Evolutionary conservation across 2,113 vertebrate species (phyloP), one percentile per base, ranked within the genome.

Genomic region (Peromyscus polionotus): DNA sequence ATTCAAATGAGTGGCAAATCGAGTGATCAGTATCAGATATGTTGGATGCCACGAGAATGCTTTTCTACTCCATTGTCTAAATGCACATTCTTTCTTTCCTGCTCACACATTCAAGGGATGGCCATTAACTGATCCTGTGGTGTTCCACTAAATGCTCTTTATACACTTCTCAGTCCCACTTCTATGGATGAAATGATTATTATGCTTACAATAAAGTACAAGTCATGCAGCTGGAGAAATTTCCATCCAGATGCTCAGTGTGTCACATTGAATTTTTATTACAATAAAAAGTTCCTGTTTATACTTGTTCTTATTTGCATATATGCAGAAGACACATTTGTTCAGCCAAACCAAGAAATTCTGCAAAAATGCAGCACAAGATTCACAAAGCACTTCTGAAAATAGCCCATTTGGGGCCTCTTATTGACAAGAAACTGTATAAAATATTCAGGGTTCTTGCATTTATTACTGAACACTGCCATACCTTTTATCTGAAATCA

Each of bases 251-350:
- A 97, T 92, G 75, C 73, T 96, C 28, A 51, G 5, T 57, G 48
- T 95, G 42, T 36, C 91, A 89, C 19, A 65, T 42, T 93, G 96
- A 61, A 97, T 84, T 98, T 94, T 80, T 95, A 97, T 97, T 97
- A 95, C 76, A 96, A 96, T 98, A 97, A 97, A 95, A 84, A 39
- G 57, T 97, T 97, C 20, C 73, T 93, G 80, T 97, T 97, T 92
- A 76, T 95, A 95, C 94, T 97, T 97, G 81, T 93, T 93, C 59
- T 22, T 97, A 96, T 24, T 86, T 96, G 72, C 97, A 96, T 97
- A 76, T 91, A 54, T 96, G 31, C 2, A 3, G 20, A 95, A 75
- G n/a, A 70, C 28, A 97, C 85, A 79, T 42, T 95, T 97, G 72
- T 97, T 96, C 76, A 91, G 77, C n/a, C 59, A 94, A 84, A 94